A percentile compares a stretch with the other conserved stretches of the same genome.
Conservation (phyloP, 2,113 vertebrate genomes). For the Ammospiza nelsoni region DNA sequence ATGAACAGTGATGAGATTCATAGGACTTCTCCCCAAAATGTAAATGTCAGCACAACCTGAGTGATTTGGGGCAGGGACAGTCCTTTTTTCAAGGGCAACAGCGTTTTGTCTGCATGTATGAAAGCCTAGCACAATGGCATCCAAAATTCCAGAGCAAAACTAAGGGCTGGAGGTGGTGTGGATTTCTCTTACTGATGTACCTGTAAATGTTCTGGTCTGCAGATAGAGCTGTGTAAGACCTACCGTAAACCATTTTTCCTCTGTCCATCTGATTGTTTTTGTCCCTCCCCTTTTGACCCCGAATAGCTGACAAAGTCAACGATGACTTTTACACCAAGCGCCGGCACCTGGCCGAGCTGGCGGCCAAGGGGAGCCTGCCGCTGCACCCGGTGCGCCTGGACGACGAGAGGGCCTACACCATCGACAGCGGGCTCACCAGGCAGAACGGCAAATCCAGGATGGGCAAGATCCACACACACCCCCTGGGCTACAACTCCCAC, state of each 20-base stretch:
- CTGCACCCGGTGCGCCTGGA: conserved; percentile 88
- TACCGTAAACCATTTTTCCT: neutral
- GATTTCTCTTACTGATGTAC: neutral
- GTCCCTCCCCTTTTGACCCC: neutral
- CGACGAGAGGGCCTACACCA: conserved; percentile 87
- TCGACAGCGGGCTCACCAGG: conserved; percentile 84
- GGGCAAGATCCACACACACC: conserved; percentile 82
- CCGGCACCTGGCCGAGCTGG: conserved; percentile 90
- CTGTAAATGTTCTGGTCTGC: neutral
- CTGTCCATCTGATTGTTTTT: conserved; percentile 10
- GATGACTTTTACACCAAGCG: conserved; percentile 93
- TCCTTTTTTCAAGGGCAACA: neutral
- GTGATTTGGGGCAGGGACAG: neutral
- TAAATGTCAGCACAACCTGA: neutral
- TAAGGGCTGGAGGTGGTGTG: neutral
- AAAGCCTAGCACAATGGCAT: neutral
- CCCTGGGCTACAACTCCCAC: conserved; percentile 89
- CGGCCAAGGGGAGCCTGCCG: conserved; percentile 89
- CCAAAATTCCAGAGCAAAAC: neutral
- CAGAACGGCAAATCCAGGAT: conserved; percentile 87
- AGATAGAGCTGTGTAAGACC: neutral
- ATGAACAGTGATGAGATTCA: neutral
- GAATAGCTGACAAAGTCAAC: conserved; percentile 90
- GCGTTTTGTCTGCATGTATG: neutral
- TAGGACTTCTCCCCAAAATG: neutral